phyloP scores from a whole-genome alignment of 2,113 vertebrate genomes.

The Pedionomus torquatus region DNA sequence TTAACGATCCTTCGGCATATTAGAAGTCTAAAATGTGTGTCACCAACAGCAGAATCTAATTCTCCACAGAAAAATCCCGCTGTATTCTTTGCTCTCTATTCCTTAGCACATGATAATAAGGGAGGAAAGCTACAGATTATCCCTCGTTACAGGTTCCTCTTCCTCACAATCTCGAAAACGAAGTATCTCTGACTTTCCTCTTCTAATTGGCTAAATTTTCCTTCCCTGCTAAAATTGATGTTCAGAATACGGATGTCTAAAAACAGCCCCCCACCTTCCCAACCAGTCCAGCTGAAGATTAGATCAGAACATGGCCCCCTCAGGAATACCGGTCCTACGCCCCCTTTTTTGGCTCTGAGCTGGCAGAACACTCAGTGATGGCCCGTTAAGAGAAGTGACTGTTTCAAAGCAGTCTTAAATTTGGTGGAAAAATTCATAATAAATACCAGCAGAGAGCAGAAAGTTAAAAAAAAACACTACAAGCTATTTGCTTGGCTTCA shows the following conservation, averaged over 20 bases:
- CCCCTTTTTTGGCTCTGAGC: not conserved
- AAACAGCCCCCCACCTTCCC: rapidly evolving
- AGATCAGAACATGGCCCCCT: no score
- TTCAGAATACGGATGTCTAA: not conserved
- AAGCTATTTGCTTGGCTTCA: not conserved
- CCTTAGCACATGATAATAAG: not conserved
- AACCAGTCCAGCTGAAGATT: not conserved
- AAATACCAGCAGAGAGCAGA: not conserved
- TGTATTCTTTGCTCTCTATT: not conserved
- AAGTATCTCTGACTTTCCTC: not conserved
- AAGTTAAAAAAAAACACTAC: not conserved
- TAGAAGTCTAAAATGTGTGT: not conserved
- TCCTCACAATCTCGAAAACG: not conserved
- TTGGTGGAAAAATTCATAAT: not conserved
- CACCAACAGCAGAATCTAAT: slow-evolving; percentile 9
- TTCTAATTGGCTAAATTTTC: not conserved
- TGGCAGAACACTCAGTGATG: not conserved
- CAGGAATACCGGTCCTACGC: no score
- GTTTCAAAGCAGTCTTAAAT: not conserved
- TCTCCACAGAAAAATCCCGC: not conserved
- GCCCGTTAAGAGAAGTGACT: not conserved
- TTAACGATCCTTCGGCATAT: not conserved
- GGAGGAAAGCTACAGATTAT: not conserved
- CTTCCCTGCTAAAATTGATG: not conserved
- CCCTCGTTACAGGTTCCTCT: not conserved